Evolutionary conservation across 2,888 invertebrate genomes (phyloP), one percentile per base, ranked within the genome.

Genomic region (Sinotaia quadrata): DNA sequence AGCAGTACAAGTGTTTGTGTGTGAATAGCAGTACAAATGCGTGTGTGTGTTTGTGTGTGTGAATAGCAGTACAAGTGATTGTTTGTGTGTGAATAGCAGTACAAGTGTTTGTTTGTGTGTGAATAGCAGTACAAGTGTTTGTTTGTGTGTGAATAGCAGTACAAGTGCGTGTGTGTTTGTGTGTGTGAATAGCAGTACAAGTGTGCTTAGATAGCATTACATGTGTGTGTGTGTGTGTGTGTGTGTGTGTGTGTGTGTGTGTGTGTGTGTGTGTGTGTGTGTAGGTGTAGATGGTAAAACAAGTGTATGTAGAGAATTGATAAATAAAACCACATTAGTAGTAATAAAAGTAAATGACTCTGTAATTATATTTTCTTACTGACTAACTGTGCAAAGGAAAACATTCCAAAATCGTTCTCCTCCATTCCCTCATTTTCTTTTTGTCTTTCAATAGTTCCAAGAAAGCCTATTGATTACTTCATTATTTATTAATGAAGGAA

Each of bases 141-240:
- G 49, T 47, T 31, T 54, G 54, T 54, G 54, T 54, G 33, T 57
- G 57, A 36, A 27, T 57, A 37, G 5, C 4, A 0, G 56, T 33
- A 37, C 0, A 37, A 0, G 36, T 34, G 57, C 37, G 34, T 34
- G 57, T 57, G 57, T n/a, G 57, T 36, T 34, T n/a, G 36, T 36
- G 57, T 1, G 54, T 31, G 31, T 31, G 54, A 18, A 34, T 31
- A 34, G 15, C 33, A 10, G 27, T 59, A 18, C 29, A 29, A 44
- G 18, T 24, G 24, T 27, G 44, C 27, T 1, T 8, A n/a, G 24
- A 29, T 59, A 18, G 21, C 29, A 36, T 27, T 59, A 29, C 41
- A 15, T 41, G 41, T 59, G 59, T 36, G 37, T 21, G 2, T 58
- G 41, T 59, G 59, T 41, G 59, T 44, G 44, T 41, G 44, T 59